Conservation (phyloP, 2,888 invertebrate genomes). For the Lydus trimaculatus region DNA sequence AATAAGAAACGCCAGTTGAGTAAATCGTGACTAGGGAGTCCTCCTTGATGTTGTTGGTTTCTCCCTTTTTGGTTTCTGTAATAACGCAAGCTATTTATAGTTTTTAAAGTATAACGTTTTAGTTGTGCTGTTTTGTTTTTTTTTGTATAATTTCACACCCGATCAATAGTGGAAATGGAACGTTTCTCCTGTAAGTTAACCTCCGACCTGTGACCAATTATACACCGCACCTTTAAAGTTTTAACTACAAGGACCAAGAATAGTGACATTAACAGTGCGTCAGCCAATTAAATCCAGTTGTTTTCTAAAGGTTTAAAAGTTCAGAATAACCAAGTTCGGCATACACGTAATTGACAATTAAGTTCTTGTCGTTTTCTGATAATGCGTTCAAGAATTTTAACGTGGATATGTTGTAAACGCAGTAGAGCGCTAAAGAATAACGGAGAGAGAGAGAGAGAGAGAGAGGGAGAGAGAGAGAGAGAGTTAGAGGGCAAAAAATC, state of each 20-base stretch:
- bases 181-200: conserved; percentile 45
- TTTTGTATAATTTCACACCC: conserved; percentile 45
- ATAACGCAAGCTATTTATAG: too few relatives aligned
- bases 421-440: too few relatives aligned
- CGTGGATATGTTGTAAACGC: background rate
- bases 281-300: conserved; percentile 35
- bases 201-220: conserved; percentile 38
- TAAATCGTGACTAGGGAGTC: too few relatives aligned
- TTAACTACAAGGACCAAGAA: conserved; percentile 32
- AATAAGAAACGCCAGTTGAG: too few relatives aligned
- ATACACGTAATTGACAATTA: conserved; percentile 11
- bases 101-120: background rate
- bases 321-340: background rate
- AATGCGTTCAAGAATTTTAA: background rate
- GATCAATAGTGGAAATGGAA: conserved; percentile 42
- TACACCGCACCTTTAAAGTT: conserved; percentile 22
- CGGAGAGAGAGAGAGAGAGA: too few relatives aligned
- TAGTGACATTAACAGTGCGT: conserved; percentile 37
- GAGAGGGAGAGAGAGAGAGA: too few relatives aligned
- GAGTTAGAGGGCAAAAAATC: background rate
- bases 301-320: background rate
- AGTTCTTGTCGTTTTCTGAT: background rate
- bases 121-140: background rate
- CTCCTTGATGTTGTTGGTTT: too few relatives aligned
- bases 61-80: too few relatives aligned